phyloP scores from a whole-genome alignment of 2,888 invertebrate genomes.

The Aphidoletes aphidimyza region DNA sequence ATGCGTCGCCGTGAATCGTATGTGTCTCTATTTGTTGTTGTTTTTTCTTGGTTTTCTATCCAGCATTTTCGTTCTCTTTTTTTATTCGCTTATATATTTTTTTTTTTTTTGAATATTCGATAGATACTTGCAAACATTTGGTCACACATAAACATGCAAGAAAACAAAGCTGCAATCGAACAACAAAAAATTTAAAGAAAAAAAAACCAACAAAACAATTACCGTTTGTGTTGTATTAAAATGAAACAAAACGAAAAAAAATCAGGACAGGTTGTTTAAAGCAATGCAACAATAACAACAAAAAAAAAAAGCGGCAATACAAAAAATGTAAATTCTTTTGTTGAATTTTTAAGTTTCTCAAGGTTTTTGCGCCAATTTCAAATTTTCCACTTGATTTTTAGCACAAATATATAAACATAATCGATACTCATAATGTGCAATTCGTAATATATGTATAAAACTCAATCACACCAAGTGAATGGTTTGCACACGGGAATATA shows the following conservation, averaged over 20 bases:
- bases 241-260: not conserved
- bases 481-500: constrained; percentile 45
- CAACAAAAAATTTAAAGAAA: no score
- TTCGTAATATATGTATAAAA: not conserved
- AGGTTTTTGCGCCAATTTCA: constrained; percentile 51
- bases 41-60: not conserved
- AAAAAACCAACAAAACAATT: constrained; percentile 1
- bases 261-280: constrained; percentile 39
- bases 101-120: not conserved
- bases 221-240: constrained; percentile 16
- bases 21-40: no score
- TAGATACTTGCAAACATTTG: constrained; percentile 6
- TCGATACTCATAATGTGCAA: not conserved
- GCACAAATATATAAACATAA: constrained; percentile 40
- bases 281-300: not conserved
- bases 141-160: constrained; percentile 18
- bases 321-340: constrained; percentile 28
- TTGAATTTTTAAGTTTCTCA: constrained; percentile 49
- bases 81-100: not conserved
- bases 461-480: constrained; percentile 39
- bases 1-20: not conserved
- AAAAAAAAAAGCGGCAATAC: not conserved
- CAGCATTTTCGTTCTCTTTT: not conserved
- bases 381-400: constrained; percentile 49
- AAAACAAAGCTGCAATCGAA: constrained; percentile 11